Conservation (phyloP, 2,113 vertebrate genomes). For the Aldabrachelys gigantea region DNA sequence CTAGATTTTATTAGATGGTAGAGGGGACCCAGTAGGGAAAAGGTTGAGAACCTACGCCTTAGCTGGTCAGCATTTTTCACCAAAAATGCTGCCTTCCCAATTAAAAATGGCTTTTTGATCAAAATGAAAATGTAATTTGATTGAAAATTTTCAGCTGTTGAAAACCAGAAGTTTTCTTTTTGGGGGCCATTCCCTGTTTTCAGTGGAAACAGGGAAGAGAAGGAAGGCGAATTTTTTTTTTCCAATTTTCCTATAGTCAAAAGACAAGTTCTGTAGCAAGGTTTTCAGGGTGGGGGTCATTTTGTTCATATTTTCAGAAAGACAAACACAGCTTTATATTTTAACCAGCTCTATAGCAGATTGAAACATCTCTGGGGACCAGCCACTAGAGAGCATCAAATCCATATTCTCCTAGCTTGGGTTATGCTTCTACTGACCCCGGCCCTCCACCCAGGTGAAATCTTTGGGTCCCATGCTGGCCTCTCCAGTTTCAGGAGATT, state of each 20-base stretch:
- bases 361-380: background rate
- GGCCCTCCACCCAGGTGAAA: no score
- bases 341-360: background rate
- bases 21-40: no score
- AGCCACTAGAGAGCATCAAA: background rate
- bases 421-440: background rate
- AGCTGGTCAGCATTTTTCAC: no score
- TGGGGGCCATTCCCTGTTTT: no score
- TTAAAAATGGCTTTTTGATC: background rate
- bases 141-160: background rate
- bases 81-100: no score
- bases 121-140: background rate
- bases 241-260: background rate
- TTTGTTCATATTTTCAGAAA: background rate
- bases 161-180: background rate
- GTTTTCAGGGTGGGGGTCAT: background rate
- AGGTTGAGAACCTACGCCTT: no score
- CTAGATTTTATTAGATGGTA: no score
- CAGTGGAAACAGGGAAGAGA: no score
- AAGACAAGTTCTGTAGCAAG: background rate
- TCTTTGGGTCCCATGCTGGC: no score
- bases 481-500: no score
- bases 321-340: background rate
- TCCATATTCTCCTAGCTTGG: background rate
- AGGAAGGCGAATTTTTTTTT: no score